Base-by-base conservation (phyloP, 2,888 invertebrate genomes). In the Drosophila mettleri region DNA sequence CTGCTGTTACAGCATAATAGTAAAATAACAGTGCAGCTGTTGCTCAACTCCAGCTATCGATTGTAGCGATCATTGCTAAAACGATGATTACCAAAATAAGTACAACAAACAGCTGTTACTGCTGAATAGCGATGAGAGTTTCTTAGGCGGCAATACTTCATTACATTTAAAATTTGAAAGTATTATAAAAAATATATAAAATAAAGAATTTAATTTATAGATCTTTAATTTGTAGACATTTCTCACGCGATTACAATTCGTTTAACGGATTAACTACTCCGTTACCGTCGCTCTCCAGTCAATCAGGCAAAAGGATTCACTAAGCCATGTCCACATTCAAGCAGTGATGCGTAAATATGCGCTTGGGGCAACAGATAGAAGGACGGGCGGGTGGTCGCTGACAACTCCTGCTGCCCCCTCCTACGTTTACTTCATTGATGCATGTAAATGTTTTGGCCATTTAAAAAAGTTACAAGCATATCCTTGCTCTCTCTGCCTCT, bases 381-480 rank as follows among this genome's bases (percentile, higher is more conserved):
- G 49, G 34, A 8, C 0, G 43, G 24, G 12, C 22, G 8, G 34
- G 48, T 10, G 34, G 48, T 10, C 14, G 33, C 27, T 10, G 9
- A 27, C n/a, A 24, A 20, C 31, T 39, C 33, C n/a, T n/a, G n/a
- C n/a, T n/a, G n/a, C n/a, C n/a, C n/a, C 22, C 33, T 20, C 6
- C 58, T 31, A 43, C 24, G 18, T 43, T 18, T 24, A 38, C 53
- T 48, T 59, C 61, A 20, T 16, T 43, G 48, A 54, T 64, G 58
- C 74, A 78, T 65, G 69, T 71, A 71, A 78, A 67, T 70, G 71
- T 34, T 65, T 41, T 67, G 63, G 52, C 62, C 74, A 69, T 70
- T 76, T 78, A 76, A 67, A 83, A 27, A 72, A 65, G 75, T 76
- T 71, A 66, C 77, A 71, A 64, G 65, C 61, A 69, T 16, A 16